Base-by-base conservation (phyloP, 2,888 invertebrate species). In the Cephus spinipes region DNA sequence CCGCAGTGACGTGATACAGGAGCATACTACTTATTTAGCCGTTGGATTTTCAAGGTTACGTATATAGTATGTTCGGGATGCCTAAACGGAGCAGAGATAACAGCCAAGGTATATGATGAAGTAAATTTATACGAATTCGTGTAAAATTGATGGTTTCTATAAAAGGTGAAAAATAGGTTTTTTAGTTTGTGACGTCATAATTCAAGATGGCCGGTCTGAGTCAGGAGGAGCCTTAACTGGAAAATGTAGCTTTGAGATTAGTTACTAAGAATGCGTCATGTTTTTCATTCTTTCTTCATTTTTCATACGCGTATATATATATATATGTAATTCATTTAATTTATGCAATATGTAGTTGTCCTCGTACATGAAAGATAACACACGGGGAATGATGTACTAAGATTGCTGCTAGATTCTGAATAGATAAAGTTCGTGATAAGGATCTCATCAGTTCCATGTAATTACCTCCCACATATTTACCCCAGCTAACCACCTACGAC, bases 381-480 rank as follows among this genome's bases (percentile, higher is more conserved):
- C 35, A 40, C 30, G 76, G 80, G 74, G 80, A 33, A 71, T 32
- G 71, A 32, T 32, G 31, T 32, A 71, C 32, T 86, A 86, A 86
- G 87, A 85, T 85, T 80, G 82, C 85, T 83, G 82, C 79, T 83
- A 86, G 86, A 89, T 88, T 79, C 83, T 82, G 84, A 84, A 85
- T 85, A 85, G 89, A 89, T 89, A 75, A 79, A 79, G 85, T 82
- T 80, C 83, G 83, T 83, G 86, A 89, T 87, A 88, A 86, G 86
- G 87, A 87, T 89, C 87, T 87, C 88, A 84, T 87, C 87, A 87
- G 87, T 87, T 87, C 85, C 86, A 82, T 83, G 85, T 89, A 88
- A 89, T 89, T 88, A 85, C 83, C 86, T 84, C 86, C 87, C 85
- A 89, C 86, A 82, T 83, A 81, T 30, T 33, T 31, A 55, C 55